Evolutionary conservation across 2,113 vertebrate species (phyloP), one percentile per base, ranked within the genome.

Genomic region (Xenopus borealis): DNA sequence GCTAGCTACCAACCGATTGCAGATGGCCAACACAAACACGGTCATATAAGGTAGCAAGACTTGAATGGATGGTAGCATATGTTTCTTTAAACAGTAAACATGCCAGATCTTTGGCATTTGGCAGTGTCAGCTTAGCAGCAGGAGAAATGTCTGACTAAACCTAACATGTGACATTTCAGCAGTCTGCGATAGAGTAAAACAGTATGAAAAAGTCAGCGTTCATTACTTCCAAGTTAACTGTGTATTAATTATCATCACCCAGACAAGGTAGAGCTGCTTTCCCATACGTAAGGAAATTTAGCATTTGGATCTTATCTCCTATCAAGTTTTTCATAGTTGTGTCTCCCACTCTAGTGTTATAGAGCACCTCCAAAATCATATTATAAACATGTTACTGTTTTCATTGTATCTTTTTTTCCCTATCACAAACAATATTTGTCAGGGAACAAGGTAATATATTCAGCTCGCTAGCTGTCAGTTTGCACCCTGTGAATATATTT

Each of bases 21-120:
- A 50, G 47, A 50, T 16, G 47, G 3, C 47, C 4, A 5, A 10
- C 14, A 12, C 10, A n/a, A n/a, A 46, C 18, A 19, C 8, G 63
- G 63, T 46, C 63, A 66, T 33, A 16, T 66, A 46, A 66, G 40
- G 63, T 47, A 46, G 17, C 44, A 45, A 66, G 10, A 66, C 40
- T 66, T 66, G 44, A 33, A 66, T 16, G 40, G 63, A 66, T 19
- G 44, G 63, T 11, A 46, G 44, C 63, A 66, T 45, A 19, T 66
- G 44, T 46, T 66, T 46, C 40, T 45, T 66, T 66, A 66, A 44
- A 46, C 40, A 18, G 13, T n/a, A 66, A 33, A 40, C 17, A 66
- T 66, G 19, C 63, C 44, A 66, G 44, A 66, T 19, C 16, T 65
- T 45, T 65, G 40, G 40, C 63, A 27, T 27, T 27, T 27, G 23